A percentile compares a stretch with the other conserved stretches of the same genome.
phyloP scores from a whole-genome alignment of 2,797 vertebrate species.

The Enteromius thamalakanensis region DNA sequence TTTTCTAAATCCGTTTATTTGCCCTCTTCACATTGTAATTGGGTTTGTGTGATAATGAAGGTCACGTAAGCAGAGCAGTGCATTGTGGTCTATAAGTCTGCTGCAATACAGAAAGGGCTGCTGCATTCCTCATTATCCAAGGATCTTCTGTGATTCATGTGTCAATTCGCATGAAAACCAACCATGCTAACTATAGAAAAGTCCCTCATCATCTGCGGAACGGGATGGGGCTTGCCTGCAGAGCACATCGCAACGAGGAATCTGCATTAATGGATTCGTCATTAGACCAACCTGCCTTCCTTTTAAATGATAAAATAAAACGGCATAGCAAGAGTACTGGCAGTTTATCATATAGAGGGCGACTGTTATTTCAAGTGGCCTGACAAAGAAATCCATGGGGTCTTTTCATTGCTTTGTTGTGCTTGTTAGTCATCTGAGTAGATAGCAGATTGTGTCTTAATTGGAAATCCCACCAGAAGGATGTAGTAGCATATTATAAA shows the following conservation, averaged over 20 bases:
- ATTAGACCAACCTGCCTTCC: slow-evolving; percentile 54
- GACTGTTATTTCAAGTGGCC: slow-evolving; percentile 74
- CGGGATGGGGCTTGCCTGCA: slow-evolving; percentile 50
- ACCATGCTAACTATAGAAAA: slow-evolving; percentile 58
- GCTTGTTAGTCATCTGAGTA: slow-evolving; percentile 78
- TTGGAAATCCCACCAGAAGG: slow-evolving; percentile 77
- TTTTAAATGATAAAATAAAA: slow-evolving; percentile 59
- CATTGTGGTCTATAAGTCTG: slow-evolving; percentile 56
- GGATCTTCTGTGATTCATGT: slow-evolving; percentile 59
- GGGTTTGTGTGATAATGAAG: slow-evolving; percentile 74
- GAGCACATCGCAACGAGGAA: slow-evolving; percentile 61
- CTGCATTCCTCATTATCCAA: slow-evolving; percentile 74
- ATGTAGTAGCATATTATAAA: slow-evolving; percentile 71
- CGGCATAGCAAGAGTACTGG: slow-evolving; percentile 70
- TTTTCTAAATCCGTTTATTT: slow-evolving; percentile 48
- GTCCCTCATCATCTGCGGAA: slow-evolving; percentile 59
- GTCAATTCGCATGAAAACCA: slow-evolving; percentile 66
- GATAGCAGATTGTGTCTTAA: slow-evolving; percentile 80
- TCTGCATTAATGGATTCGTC: slow-evolving; percentile 64
- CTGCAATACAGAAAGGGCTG: slow-evolving; percentile 52
- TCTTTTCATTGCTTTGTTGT: slow-evolving; percentile 72
- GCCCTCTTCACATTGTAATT: slow-evolving; percentile 64
- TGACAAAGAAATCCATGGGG: slow-evolving; percentile 77
- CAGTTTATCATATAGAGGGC: slow-evolving; percentile 72
- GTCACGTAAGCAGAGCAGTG: slow-evolving; percentile 67